These are phyloP conservation scores for Mnemiopsis leidyi DNA, from an alignment of 37 sponge, comb jelly and placozoan genomes.

Conservation along the genomic window DNA sequence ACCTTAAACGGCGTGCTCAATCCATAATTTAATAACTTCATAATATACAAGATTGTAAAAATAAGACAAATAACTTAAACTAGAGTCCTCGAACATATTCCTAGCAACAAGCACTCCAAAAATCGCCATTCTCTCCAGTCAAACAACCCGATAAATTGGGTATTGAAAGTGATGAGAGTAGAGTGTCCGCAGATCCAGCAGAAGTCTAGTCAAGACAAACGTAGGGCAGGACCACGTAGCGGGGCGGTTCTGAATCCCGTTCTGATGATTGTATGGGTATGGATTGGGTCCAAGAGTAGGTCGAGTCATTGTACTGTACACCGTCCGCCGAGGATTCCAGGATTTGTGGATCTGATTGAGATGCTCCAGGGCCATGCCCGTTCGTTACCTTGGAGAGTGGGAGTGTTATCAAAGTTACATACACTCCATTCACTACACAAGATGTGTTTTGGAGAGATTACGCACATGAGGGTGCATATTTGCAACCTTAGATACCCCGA, in stretches of 20 bases:
- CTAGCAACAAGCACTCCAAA: not conserved
- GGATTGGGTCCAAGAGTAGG: conserved; percentile 47
- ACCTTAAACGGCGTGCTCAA: not conserved
- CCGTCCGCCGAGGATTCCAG: not conserved
- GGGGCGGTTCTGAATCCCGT: not conserved
- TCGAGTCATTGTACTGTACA: conserved; percentile 38
- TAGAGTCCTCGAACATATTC: not conserved
- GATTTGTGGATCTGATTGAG: not conserved
- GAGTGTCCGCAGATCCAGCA: too few species aligned
- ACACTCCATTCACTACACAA: too few species aligned
- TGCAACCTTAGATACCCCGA: too few species aligned
- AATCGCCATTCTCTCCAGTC: too few species aligned
- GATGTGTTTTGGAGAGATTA: too few species aligned
- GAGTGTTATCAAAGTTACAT: too few species aligned
- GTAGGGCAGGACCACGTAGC: conserved; percentile 44
- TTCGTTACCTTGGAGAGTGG: not conserved
- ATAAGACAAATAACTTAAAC: conserved; percentile 59
- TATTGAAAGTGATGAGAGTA: not conserved
- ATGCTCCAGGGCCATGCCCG: not conserved
- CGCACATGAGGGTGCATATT: too few species aligned
- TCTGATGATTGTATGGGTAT: not conserved
- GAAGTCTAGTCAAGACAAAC: conserved; percentile 31
- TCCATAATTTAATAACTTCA: conserved; percentile 36
- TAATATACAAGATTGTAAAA: conserved; percentile 60
- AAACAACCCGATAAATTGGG: not conserved